These are phyloP conservation scores for Xyrauchen texanus DNA, from an alignment of 2,113 vertebrate species.

Conservation along the genomic window DNA sequence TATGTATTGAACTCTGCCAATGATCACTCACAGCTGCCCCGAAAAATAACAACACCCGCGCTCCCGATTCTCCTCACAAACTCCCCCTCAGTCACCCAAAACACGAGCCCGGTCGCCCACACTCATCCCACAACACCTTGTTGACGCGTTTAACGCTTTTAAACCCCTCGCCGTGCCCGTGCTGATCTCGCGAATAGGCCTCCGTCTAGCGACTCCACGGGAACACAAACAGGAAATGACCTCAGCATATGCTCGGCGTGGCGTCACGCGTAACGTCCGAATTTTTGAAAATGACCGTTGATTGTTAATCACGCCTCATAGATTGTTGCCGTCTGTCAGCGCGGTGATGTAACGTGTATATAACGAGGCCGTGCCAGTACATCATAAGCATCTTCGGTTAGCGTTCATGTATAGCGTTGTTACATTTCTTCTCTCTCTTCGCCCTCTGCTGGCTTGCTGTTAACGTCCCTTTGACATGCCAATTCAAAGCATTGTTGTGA, in stretches of 20 bases:
- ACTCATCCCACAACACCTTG: constrained; percentile 4
- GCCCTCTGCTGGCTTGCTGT: too few relatives aligned
- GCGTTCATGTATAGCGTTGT: too few relatives aligned
- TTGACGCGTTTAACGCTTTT: constrained; percentile 13
- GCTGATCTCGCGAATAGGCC: constrained; percentile 41
- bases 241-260: constrained; percentile 43
- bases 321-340: too few relatives aligned
- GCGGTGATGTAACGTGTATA: too few relatives aligned
- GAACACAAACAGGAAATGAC: constrained; percentile 75
- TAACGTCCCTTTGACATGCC: too few relatives aligned
- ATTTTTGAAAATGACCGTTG: background rate
- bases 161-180: constrained; percentile 3
- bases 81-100: constrained; percentile 45
- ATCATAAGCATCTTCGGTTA: too few relatives aligned
- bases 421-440: too few relatives aligned
- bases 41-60: constrained; percentile 52
- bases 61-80: constrained; percentile 54
- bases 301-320: too few relatives aligned
- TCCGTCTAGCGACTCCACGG: constrained; percentile 59
- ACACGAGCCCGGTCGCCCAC: background rate
- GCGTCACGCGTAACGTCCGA: constrained; percentile 18
- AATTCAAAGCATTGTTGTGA: too few relatives aligned
- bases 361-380: too few relatives aligned
- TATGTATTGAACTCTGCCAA: constrained; percentile 77
- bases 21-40: constrained; percentile 71